Conservation (phyloP, 92 coral and sea anemone species). For the Parazoanthus darwini region DNA sequence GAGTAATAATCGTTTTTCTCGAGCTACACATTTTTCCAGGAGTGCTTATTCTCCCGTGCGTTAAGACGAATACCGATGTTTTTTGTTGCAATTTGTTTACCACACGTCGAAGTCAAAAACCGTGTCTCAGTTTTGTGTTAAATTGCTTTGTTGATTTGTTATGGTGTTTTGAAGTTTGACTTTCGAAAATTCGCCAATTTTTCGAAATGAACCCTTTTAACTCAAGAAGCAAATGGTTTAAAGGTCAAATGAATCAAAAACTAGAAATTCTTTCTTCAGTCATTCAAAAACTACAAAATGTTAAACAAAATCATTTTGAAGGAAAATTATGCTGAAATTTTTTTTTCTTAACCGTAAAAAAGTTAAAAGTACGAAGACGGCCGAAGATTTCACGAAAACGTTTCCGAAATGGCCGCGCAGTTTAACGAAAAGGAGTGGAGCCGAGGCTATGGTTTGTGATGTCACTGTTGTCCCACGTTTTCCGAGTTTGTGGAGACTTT, state of each 20-base stretch:
- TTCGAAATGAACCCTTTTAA: too few species aligned
- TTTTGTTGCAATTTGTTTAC: too few species aligned
- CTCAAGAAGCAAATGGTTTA: too few species aligned
- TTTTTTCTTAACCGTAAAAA: conserved; percentile 31
- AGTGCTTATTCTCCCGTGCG: too few species aligned
- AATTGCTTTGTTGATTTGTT: too few species aligned
- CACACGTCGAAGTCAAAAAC: too few species aligned
- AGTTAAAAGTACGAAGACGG: conserved; percentile 49
- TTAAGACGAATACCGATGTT: too few species aligned
- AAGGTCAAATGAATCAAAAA: conserved; percentile 5
- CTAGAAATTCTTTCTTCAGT: neutral
- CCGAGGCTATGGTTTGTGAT: conserved; percentile 42
- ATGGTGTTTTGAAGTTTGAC: too few species aligned
- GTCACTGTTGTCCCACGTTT: conserved; percentile 50
- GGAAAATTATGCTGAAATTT: neutral
- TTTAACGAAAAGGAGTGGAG: conserved; percentile 44
- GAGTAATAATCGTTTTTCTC: too few species aligned
- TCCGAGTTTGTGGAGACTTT: conserved; percentile 25
- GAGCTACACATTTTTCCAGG: too few species aligned
- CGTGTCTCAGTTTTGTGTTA: too few species aligned
- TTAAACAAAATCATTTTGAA: conserved; percentile 19
- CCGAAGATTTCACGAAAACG: conserved; percentile 56
- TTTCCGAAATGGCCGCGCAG: conserved; percentile 52
- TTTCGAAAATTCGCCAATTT: too few species aligned
- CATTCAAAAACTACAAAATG: neutral